Evolutionary conservation across 2,888 invertebrate species (phyloP), one percentile per base, ranked within the genome.

Genomic region (Odiellus spinosus): DNA sequence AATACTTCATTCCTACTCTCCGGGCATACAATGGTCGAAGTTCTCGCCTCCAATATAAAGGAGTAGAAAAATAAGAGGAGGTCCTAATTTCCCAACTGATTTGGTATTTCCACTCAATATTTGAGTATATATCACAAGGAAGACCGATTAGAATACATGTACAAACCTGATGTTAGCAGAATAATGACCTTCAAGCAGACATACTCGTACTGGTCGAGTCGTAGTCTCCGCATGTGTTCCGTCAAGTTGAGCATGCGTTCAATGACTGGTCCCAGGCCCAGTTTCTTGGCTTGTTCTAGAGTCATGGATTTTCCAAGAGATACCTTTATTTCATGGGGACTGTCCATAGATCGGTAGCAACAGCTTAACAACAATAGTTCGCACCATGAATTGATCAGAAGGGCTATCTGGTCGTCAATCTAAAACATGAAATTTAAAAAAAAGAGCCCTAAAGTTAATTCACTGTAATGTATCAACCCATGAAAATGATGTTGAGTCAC

Each of bases 351-450:
- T 52, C 90, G 82, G 73, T 87, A 93, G 66, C 90, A 90, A 69
- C 88, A 90, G 43, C 88, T 88, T 63, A 90, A 81, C 53, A 90
- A 74, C 57, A 90, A 68, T 59, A 90, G 71, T 69, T 90, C 88
- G 68, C 93, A 91, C 95, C 95, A 95, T 53, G 93, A 90, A 69
- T 95, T 95, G 62, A 95, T 91, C 56, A 95, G 76, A 62, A 95
- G 72, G 62, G 90, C 83, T 61, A 93, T 95, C 72, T 95, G 95
- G 72, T 95, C 95, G 70, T 95, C 95, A 66, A 93, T 93, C 88
- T 26, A 26, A 8, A 26, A 26, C n/a, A n/a, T n/a, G n/a, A n/a
- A n/a, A n/a, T n/a, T n/a, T n/a, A n/a, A n/a, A n/a, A n/a, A n/a
- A n/a, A n/a, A n/a, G n/a, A n/a, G n/a, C n/a, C n/a, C n/a, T n/a